phyloP scores from a whole-genome alignment of 2,113 vertebrate genomes.

The Sprattus sprattus region DNA sequence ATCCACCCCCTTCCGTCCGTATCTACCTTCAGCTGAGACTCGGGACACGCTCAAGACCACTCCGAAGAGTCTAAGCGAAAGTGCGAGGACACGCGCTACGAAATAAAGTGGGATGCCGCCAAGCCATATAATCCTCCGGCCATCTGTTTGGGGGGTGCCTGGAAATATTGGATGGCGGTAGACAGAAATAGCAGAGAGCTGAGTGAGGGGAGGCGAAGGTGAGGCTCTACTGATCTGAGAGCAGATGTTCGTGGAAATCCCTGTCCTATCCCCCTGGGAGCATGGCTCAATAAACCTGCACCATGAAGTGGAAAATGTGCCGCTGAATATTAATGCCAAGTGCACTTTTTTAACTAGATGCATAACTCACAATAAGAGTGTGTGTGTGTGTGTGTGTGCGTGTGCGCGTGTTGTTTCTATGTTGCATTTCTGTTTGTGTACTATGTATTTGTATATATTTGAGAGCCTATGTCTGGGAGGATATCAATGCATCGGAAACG shows the following conservation, averaged over 20 bases:
- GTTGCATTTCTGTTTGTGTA: no score
- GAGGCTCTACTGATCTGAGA: neutral
- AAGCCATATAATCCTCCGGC: neutral
- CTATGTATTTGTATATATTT: no score
- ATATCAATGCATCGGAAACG: no score
- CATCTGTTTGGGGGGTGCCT: neutral
- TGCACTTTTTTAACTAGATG: neutral
- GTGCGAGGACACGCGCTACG: neutral
- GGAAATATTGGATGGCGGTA: neutral
- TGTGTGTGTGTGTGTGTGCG: no score
- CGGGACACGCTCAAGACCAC: neutral
- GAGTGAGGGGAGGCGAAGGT: neutral
- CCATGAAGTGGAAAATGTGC: conserved; percentile 23
- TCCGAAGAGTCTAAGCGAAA: neutral
- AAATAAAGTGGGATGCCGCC: neutral
- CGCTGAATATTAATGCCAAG: conserved; percentile 33
- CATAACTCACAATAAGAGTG: neutral
- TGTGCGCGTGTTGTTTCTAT: no score
- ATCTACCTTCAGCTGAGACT: neutral
- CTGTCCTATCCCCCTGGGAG: conserved; percentile 28
- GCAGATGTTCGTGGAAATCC: neutral
- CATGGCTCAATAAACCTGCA: conserved; percentile 22
- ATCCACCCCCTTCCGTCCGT: neutral
- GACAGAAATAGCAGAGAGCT: neutral
- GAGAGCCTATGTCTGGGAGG: no score